Evolutionary conservation across 1,140 invertebrate genomes (phyloP).

Genomic region (Heliconius himera): DNA sequence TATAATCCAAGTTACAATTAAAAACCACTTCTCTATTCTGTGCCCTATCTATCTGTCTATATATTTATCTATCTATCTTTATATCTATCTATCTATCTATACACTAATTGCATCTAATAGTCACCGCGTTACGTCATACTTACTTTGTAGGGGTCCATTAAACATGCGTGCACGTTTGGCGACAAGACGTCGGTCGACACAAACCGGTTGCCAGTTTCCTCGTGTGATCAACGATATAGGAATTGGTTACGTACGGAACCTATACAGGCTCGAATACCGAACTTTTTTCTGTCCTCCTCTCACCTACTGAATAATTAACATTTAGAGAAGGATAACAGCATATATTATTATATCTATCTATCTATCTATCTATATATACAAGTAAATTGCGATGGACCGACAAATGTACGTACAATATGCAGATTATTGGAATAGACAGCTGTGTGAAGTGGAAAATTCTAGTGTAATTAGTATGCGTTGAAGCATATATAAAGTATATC

Average conservation of each 20-base stretch:
- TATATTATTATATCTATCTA: background rate
- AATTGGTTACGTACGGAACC: slow-evolving; percentile 50
- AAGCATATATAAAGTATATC: slow-evolving; percentile 20
- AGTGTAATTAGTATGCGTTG: slow-evolving; percentile 35
- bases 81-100: background rate
- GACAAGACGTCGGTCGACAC: slow-evolving; percentile 55
- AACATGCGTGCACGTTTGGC: slow-evolving; percentile 60
- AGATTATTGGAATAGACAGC: slow-evolving; percentile 37
- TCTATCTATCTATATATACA: background rate
- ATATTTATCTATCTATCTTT: too few relatives aligned
- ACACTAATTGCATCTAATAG: slow-evolving; percentile 10
- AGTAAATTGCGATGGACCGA: background rate
- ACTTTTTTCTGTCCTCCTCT: slow-evolving; percentile 12
- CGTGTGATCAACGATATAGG: slow-evolving; percentile 61
- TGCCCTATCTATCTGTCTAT: too few relatives aligned
- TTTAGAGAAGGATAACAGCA: slow-evolving; percentile 15
- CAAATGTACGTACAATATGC: slow-evolving; percentile 23
- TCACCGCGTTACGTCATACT: slow-evolving; percentile 50
- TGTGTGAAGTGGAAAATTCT: slow-evolving; percentile 40
- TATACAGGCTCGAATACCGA: background rate
- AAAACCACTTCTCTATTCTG: too few relatives aligned
- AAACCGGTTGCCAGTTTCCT: slow-evolving; percentile 67
- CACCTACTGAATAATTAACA: background rate
- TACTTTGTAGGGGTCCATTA: slow-evolving; percentile 53
- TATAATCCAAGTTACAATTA: too few relatives aligned